Percentiles rank a stretch among this genome's conserved stretches.
These are phyloP conservation scores for Lordiphosa fenestrarum DNA, from an alignment of 2,888 invertebrate species.

Conservation along the genomic window DNA sequence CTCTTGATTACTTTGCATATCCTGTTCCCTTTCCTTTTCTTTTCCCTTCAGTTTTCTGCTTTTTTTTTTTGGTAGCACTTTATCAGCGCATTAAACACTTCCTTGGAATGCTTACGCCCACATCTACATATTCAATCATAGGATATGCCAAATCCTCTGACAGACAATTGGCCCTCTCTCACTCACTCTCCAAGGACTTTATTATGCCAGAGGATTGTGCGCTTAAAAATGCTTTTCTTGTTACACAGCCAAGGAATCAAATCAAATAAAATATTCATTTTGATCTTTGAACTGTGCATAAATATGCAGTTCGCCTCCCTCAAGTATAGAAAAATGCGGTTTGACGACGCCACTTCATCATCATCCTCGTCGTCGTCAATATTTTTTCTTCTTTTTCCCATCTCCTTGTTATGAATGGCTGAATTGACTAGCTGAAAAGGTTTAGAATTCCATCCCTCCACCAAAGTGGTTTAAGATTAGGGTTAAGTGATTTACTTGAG, in stretches of 20 bases:
- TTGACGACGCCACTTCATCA: slow-evolving; percentile 62
- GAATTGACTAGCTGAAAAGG: slow-evolving; percentile 5
- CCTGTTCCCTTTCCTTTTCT: no score
- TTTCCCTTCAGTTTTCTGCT: not conserved
- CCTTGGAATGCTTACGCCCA: not conserved
- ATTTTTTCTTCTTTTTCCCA: slow-evolving; percentile 24
- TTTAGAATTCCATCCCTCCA: slow-evolving; percentile 1
- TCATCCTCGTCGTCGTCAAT: slow-evolving; percentile 48
- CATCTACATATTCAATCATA: slow-evolving; percentile 28
- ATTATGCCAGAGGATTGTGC: slow-evolving; percentile 61
- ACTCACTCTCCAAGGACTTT: slow-evolving; percentile 63
- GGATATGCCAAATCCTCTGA: slow-evolving; percentile 13
- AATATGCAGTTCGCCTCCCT: slow-evolving; percentile 64
- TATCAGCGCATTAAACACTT: slow-evolving; percentile 31
- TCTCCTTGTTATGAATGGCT: slow-evolving; percentile 46
- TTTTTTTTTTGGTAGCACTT: slow-evolving; percentile 14
- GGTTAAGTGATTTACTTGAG: slow-evolving; percentile 57
- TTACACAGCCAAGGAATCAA: slow-evolving; percentile 59
- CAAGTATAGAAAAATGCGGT: slow-evolving; percentile 49
- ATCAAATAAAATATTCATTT: slow-evolving; percentile 80
- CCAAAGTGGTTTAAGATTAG: slow-evolving; percentile 42
- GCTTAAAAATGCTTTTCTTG: slow-evolving; percentile 77
- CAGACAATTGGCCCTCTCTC: slow-evolving; percentile 59
- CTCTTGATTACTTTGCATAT: no score
- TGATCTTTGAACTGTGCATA: slow-evolving; percentile 79